These are phyloP conservation scores for Hoplostethus atlanticus DNA, from an alignment of 2,797 vertebrate genomes.

Conservation along the genomic window DNA sequence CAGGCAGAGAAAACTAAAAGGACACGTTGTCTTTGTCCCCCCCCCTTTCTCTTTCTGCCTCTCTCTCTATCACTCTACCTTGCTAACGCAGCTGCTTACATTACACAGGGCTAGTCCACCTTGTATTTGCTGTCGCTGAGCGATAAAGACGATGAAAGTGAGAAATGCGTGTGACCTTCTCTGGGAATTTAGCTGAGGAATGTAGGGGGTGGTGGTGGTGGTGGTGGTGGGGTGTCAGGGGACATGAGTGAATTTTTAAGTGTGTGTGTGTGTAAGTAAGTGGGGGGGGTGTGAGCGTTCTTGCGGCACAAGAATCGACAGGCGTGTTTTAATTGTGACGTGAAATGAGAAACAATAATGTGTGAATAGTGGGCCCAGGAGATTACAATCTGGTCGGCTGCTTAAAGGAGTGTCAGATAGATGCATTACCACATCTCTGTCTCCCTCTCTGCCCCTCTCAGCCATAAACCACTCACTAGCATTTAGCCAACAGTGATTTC, in stretches of 20 bases:
- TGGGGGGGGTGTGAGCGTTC: slow-evolving; percentile 12
- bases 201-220: slow-evolving; percentile 9
- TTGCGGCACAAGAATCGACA: slow-evolving; percentile 45
- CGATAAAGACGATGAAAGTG: slow-evolving; percentile 80
- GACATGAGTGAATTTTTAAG: not conserved
- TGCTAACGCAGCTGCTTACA: slow-evolving; percentile 69
- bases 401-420: slow-evolving; percentile 67
- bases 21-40: slow-evolving; percentile 61
- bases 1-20: slow-evolving; percentile 68
- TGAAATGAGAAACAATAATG: slow-evolving; percentile 82
- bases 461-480: slow-evolving; percentile 67
- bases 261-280: slow-evolving; percentile 16
- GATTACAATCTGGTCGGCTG: slow-evolving; percentile 71
- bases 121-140: slow-evolving; percentile 71
- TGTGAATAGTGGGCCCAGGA: slow-evolving; percentile 82
- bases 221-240: not conserved
- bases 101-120: slow-evolving; percentile 73
- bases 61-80: slow-evolving; percentile 63
- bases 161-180: slow-evolving; percentile 71
- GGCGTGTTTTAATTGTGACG: slow-evolving; percentile 69
- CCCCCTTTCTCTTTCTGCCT: slow-evolving; percentile 35
- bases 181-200: slow-evolving; percentile 56
- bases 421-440: slow-evolving; percentile 62
- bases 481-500: slow-evolving; percentile 73
- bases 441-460: slow-evolving; percentile 59